phyloP scores from a whole-genome alignment of 2,113 vertebrate species.

The Heloderma charlesbogerti region DNA sequence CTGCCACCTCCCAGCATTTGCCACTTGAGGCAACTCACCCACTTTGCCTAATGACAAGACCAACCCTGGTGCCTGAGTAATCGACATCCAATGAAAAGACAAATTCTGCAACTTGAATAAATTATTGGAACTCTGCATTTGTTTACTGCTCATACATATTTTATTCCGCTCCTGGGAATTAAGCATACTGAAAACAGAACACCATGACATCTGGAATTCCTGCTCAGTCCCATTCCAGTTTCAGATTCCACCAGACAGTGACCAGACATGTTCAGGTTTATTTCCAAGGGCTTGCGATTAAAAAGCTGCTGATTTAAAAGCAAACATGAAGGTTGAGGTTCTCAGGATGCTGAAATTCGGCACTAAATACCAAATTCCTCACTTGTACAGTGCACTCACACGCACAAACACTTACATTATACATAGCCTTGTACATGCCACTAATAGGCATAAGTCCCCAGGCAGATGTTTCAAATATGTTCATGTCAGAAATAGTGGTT shows the following conservation, averaged over 20 bases:
- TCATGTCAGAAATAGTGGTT: not conserved
- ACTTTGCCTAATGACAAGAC: no score
- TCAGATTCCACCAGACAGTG: not conserved
- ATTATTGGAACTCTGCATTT: not conserved
- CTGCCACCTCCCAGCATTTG: no score
- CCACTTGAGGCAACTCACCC: no score
- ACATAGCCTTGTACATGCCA: not conserved
- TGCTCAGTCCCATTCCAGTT: not conserved
- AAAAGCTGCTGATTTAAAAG: not conserved
- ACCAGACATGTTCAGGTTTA: not conserved
- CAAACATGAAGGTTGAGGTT: not conserved
- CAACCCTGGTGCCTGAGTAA: no score
- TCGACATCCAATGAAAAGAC: not conserved
- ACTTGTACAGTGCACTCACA: not conserved
- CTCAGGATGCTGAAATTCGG: not conserved
- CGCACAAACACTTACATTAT: not conserved
- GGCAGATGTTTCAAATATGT: not conserved
- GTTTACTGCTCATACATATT: not conserved
- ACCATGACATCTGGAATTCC: not conserved
- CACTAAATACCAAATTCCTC: not conserved
- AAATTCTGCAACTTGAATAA: not conserved
- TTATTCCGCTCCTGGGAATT: not conserved
- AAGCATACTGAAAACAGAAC: not conserved
- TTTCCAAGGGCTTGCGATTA: not conserved
- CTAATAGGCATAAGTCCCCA: not conserved